phyloP scores from a whole-genome alignment of 64 coral and sea anemone genomes.

The Dendronephthya gigantea region DNA sequence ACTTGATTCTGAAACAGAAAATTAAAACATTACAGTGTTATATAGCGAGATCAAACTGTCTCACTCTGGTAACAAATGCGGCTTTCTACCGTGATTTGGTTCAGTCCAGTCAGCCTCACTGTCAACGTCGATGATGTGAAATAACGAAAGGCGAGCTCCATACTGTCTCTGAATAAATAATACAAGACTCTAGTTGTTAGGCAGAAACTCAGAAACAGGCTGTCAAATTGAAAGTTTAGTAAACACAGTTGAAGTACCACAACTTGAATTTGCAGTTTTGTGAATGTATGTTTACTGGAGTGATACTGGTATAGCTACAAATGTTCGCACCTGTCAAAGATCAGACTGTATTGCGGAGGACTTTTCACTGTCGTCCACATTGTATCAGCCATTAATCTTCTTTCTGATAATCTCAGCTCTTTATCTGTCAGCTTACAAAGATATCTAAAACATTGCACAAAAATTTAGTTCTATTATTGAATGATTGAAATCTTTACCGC shows the following conservation, averaged over 20 bases:
- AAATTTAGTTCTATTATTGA: no score
- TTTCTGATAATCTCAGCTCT: slow-evolving; percentile 77
- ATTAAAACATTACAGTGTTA: not conserved
- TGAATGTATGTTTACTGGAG: not conserved
- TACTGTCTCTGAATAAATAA: slow-evolving; percentile 68
- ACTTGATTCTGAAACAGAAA: slow-evolving; percentile 73
- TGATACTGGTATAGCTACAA: no score
- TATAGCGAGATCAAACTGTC: not conserved
- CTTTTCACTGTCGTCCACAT: slow-evolving; percentile 99
- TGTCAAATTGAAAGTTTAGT: not conserved
- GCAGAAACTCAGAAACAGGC: no score
- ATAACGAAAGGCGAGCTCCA: slow-evolving; percentile 93
- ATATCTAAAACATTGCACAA: slow-evolving; percentile 39
- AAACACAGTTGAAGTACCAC: not conserved
- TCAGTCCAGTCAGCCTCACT: slow-evolving; percentile 81
- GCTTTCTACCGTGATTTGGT: slow-evolving; percentile 82
- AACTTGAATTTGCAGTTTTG: not conserved
- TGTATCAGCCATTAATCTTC: slow-evolving; percentile 77
- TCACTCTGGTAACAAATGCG: not conserved
- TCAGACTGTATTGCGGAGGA: slow-evolving; percentile 75
- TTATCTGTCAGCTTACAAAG: slow-evolving; percentile 91
- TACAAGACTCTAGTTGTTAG: not conserved
- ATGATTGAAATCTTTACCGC: no score
- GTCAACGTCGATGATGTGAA: slow-evolving; percentile 96
- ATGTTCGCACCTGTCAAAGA: slow-evolving; percentile 65